A percentile compares a stretch with the other conserved stretches of the same genome.
Conservation (phyloP, 2,113 vertebrate genomes). For the Struthio camelus region DNA sequence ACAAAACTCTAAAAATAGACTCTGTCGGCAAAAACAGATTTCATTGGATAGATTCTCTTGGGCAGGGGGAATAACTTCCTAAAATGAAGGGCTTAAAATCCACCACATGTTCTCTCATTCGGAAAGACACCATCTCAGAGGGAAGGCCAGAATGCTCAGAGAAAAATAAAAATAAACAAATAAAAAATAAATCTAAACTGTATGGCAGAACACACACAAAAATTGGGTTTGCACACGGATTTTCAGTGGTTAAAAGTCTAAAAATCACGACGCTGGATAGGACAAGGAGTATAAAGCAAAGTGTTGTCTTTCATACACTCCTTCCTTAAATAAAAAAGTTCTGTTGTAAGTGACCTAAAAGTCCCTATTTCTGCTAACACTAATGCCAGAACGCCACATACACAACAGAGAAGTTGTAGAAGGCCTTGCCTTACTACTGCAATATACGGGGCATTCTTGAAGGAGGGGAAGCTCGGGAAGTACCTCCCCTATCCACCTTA, state of each 20-base stretch:
- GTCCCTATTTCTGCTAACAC: background rate
- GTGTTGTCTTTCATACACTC: background rate
- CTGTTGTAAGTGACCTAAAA: background rate
- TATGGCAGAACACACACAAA: background rate
- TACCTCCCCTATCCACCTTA: background rate
- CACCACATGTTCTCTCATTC: background rate
- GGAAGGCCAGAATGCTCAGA: background rate
- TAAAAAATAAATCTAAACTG: accelerated
- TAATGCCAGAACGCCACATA: background rate
- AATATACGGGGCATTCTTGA: background rate
- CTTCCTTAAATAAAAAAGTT: background rate
- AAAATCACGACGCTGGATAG: background rate
- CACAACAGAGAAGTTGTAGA: background rate
- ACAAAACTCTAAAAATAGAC: background rate
- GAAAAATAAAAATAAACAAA: too few relatives aligned
- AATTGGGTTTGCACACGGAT: background rate
- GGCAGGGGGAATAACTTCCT: background rate
- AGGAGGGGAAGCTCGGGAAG: background rate
- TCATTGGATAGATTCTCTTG: background rate
- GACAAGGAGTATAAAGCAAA: background rate
- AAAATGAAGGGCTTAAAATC: background rate
- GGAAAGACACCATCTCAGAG: accelerated
- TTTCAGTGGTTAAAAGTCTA: background rate
- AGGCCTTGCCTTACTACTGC: background rate
- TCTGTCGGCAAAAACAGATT: background rate